phyloP scores from a whole-genome alignment of 2,113 vertebrate genomes.

The Mola mola region DNA sequence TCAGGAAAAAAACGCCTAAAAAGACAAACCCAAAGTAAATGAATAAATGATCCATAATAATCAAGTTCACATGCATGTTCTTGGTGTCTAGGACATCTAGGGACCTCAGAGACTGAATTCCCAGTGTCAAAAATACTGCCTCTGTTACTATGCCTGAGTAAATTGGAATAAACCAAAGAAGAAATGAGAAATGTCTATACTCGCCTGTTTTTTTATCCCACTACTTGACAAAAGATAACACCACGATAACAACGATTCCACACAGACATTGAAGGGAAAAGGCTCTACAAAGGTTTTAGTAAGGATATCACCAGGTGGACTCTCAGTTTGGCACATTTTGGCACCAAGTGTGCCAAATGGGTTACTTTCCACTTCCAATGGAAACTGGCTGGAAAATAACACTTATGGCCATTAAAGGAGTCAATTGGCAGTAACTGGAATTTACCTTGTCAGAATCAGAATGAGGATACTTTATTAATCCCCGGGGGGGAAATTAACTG shows the following conservation, averaged over 20 bases:
- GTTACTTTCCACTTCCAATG: background rate
- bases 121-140: background rate
- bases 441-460: too few species aligned
- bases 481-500: too few species aligned
- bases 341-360: background rate
- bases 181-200: too few species aligned
- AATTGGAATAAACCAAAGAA: background rate
- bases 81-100: background rate
- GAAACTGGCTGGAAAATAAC: background rate
- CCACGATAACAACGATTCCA: too few species aligned
- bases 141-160: background rate
- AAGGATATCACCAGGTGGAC: too few species aligned
- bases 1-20: background rate
- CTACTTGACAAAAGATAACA: too few species aligned
- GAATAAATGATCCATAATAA: background rate
- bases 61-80: background rate
- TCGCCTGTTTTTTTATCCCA: too few species aligned
- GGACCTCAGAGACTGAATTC: background rate
- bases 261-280: too few species aligned
- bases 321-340: too few species aligned
- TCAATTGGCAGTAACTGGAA: too few species aligned
- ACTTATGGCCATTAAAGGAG: background rate
- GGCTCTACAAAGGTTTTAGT: background rate
- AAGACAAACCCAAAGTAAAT: background rate
- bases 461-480: too few species aligned